Evolutionary conservation across 2,888 invertebrate genomes (phyloP).

Genomic region (Pteria penguin): DNA sequence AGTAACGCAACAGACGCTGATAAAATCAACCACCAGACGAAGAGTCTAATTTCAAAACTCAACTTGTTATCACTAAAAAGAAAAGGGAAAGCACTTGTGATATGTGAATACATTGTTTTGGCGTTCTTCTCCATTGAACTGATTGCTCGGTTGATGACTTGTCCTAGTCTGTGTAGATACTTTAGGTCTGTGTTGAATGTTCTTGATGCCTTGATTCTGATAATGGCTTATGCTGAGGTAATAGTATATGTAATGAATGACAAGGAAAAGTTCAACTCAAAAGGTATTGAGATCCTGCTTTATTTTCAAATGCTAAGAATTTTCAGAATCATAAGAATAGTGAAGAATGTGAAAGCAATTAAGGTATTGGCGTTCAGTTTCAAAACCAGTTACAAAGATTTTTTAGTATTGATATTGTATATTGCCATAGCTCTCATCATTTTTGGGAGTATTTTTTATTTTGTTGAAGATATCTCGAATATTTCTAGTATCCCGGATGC

Average conservation of each 20-base stretch:
- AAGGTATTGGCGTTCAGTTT: slow-evolving; percentile 53
- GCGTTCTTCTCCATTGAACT: slow-evolving; percentile 55
- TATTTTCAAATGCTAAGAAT: slow-evolving; percentile 54
- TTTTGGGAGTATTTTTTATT: slow-evolving; percentile 57
- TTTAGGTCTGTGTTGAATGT: slow-evolving; percentile 49
- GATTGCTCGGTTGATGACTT: slow-evolving; percentile 44
- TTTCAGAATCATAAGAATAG: slow-evolving; percentile 51
- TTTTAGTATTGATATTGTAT: slow-evolving; percentile 49
- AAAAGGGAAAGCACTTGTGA: too few species aligned
- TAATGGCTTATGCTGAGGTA: slow-evolving; percentile 48
- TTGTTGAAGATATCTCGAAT: slow-evolving; percentile 48
- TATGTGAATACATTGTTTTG: slow-evolving; percentile 18
- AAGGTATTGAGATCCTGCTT: slow-evolving; percentile 48
- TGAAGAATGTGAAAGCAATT: slow-evolving; percentile 51
- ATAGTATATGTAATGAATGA: slow-evolving; percentile 42
- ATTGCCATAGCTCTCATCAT: slow-evolving; percentile 48
- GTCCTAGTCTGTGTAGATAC: slow-evolving; percentile 47
- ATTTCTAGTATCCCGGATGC: slow-evolving; percentile 54
- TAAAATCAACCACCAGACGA: too few species aligned
- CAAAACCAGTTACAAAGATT: slow-evolving; percentile 45
- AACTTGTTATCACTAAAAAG: too few species aligned
- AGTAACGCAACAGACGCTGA: too few species aligned
- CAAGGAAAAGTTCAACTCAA: slow-evolving; percentile 21
- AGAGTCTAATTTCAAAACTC: too few species aligned
- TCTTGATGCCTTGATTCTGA: slow-evolving; percentile 50